These are phyloP conservation scores for Lasioglossum lativentre DNA, from an alignment of 2,888 invertebrate genomes.

Conservation along the genomic window DNA sequence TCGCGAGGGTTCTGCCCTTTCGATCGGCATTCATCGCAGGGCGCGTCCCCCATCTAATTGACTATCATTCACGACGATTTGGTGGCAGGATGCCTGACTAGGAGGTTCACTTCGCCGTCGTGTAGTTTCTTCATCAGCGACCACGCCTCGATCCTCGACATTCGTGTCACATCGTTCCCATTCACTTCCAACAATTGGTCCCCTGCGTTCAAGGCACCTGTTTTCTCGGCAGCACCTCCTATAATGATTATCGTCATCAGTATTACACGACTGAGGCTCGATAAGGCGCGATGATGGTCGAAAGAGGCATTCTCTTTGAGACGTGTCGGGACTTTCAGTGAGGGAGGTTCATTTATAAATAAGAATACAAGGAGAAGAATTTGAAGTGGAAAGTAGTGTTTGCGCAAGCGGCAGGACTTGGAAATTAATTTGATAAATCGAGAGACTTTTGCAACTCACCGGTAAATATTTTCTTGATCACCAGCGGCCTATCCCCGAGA, in stretches of 20 bases:
- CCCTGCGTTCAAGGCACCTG: slow-evolving; percentile 92
- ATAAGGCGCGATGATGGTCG: neutral
- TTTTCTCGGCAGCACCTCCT: slow-evolving; percentile 96
- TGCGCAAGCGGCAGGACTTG: neutral
- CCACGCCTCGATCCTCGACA: slow-evolving; percentile 98
- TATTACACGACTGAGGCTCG: neutral
- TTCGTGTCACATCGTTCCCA: slow-evolving; percentile 91
- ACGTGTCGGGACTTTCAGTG: neutral
- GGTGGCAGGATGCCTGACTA: slow-evolving; percentile 85
- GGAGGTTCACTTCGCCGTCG: slow-evolving; percentile 91
- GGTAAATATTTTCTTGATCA: slow-evolving; percentile 97
- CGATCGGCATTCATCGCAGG: neutral
- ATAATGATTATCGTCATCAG: neutral
- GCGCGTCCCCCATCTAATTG: slow-evolving; percentile 58
- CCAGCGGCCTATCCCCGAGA: slow-evolving; percentile 94
- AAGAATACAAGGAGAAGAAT: neutral
- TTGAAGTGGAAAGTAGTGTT: neutral
- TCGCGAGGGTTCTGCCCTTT: slow-evolving; percentile 22
- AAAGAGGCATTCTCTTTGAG: neutral
- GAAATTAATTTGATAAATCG: neutral
- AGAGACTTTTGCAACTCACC: slow-evolving; percentile 87
- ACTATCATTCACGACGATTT: slow-evolving; percentile 82
- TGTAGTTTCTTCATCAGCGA: slow-evolving; percentile 95
- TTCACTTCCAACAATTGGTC: slow-evolving; percentile 95
- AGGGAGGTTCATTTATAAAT: neutral